These are phyloP conservation scores for Pseudoips prasinana DNA, from an alignment of 2,888 invertebrate species.

Conservation along the genomic window DNA sequence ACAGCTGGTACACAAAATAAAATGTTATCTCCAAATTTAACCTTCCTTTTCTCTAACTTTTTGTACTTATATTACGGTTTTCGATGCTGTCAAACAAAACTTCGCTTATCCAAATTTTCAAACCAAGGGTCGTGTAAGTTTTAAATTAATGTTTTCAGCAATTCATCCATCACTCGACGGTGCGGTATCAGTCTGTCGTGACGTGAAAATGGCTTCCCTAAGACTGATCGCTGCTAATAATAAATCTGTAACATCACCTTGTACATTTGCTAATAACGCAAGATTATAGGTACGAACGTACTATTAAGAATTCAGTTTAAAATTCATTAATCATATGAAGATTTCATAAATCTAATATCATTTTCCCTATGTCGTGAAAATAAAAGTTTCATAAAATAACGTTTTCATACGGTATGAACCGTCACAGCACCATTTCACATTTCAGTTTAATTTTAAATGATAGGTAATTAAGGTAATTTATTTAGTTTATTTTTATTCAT, in stretches of 20 bases:
- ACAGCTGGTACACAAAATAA: too few relatives aligned
- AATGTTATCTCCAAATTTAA: too few relatives aligned
- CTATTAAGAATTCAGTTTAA: conserved; percentile 25
- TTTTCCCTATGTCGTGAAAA: too few relatives aligned
- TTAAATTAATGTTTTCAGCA: conserved; percentile 50
- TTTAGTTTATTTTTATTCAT: too few relatives aligned
- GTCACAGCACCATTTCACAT: too few relatives aligned
- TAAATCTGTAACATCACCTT: conserved; percentile 32
- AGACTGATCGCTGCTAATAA: conserved; percentile 42
- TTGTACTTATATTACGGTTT: neutral
- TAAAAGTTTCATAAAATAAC: too few relatives aligned
- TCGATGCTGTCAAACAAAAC: conserved; percentile 15
- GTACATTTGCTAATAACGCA: conserved; percentile 27
- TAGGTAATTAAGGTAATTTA: too few relatives aligned
- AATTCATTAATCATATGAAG: conserved; percentile 28
- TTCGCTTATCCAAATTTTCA: conserved; percentile 41
- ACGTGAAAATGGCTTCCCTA: conserved; percentile 37
- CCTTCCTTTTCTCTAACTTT: too few relatives aligned
- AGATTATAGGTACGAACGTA: conserved; percentile 19
- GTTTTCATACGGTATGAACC: too few relatives aligned
- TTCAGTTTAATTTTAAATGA: too few relatives aligned
- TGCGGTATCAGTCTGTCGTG: conserved; percentile 43
- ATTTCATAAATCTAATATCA: too few relatives aligned
- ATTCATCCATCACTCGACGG: conserved; percentile 44
- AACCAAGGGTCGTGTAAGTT: conserved; percentile 43